Conservation (phyloP, 1,140 invertebrate species). For the Portunus trituberculatus region DNA sequence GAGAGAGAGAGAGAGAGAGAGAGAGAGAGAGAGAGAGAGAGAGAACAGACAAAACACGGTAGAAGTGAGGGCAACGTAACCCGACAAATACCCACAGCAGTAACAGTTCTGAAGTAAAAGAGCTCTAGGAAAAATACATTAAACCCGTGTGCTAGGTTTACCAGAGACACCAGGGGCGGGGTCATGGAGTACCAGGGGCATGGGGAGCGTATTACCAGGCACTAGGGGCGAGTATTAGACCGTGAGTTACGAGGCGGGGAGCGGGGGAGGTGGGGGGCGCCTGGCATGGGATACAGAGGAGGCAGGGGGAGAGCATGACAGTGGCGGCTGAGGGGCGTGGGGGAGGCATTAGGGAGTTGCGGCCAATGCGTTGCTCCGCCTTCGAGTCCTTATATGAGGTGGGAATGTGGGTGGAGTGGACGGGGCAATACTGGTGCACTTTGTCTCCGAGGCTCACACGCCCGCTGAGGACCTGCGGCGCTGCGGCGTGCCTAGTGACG, state of each 20-base stretch:
- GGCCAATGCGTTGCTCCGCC: background rate
- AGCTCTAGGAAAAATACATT: too few species aligned
- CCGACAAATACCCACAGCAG: too few species aligned
- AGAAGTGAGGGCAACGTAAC: too few species aligned
- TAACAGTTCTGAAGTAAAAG: too few species aligned
- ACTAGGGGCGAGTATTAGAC: background rate
- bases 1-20: too few species aligned
- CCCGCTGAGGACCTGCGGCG: background rate
- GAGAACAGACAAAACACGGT: too few species aligned
- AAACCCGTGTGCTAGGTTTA: too few species aligned
- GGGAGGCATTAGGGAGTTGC: background rate
- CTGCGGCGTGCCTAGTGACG: background rate
- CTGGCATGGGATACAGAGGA: background rate
- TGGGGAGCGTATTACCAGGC: background rate
- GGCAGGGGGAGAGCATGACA: background rate
- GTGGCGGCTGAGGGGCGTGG: background rate
- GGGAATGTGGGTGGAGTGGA: conserved; percentile 8
- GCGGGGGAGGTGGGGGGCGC: background rate
- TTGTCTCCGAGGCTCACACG: background rate
- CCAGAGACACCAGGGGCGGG: background rate
- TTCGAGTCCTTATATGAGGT: background rate
- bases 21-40: too few species aligned
- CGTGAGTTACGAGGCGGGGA: background rate
- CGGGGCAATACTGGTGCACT: background rate
- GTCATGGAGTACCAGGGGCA: background rate